Evolutionary conservation across 1,140 invertebrate species (phyloP).

Genomic region (Cotesia glomerata): DNA sequence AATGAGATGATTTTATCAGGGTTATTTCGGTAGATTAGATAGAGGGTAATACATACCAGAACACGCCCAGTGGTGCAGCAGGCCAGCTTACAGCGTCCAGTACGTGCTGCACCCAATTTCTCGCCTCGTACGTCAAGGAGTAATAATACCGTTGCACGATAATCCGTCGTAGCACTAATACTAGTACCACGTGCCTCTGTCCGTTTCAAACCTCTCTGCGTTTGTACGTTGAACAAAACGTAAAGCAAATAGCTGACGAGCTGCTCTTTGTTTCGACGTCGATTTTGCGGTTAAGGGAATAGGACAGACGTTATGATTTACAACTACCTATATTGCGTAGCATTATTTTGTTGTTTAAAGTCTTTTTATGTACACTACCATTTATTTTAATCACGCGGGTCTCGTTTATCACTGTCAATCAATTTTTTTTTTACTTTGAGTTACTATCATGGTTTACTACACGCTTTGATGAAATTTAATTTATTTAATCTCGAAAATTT

Average conservation of each 20-base stretch:
- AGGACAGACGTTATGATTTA: conserved; percentile 8
- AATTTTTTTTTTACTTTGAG: no score
- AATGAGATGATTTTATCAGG: no score
- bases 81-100: background rate
- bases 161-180: background rate
- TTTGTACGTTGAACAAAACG: no score
- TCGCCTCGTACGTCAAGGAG: conserved; percentile 24
- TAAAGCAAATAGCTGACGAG: background rate
- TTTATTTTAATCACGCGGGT: no score
- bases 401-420: no score
- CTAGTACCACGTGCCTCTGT: no score
- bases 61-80: conserved; percentile 5
- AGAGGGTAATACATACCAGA: conserved; percentile 17
- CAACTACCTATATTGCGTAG: background rate
- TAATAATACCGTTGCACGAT: conserved; percentile 21
- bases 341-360: background rate
- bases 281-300: conserved; percentile 1
- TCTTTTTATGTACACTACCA: background rate
- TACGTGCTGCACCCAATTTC: conserved; percentile 30
- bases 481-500: background rate
- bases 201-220: no score
- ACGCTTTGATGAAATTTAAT: background rate
- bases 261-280: conserved; percentile 16
- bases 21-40: conserved; percentile 14
- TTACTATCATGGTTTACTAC: background rate